A percentile compares a stretch with the other conserved stretches of the same genome.
These are phyloP conservation scores for Tachysurus vachellii DNA, from an alignment of 2,113 vertebrate genomes.

Conservation along the genomic window DNA sequence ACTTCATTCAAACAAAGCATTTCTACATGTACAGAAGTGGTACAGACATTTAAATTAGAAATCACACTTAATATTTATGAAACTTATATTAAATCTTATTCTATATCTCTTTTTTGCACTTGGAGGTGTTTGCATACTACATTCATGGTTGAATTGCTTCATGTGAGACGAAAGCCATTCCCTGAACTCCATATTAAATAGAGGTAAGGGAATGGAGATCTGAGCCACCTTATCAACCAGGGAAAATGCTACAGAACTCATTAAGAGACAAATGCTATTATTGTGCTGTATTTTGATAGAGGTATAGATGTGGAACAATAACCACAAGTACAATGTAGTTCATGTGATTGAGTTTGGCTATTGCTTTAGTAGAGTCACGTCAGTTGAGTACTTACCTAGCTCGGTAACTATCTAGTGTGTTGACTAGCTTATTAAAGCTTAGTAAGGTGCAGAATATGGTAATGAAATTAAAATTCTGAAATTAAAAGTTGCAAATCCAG, in stretches of 20 bases:
- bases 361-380: neutral
- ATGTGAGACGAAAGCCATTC: neutral
- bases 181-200: neutral
- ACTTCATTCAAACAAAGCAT: neutral
- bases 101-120: neutral
- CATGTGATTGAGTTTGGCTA: neutral
- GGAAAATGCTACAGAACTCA: neutral
- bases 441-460: neutral
- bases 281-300: constrained; percentile 38
- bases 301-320: neutral
- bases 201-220: neutral
- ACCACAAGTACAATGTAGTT: neutral
- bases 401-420: neutral
- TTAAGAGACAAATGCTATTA: neutral
- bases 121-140: neutral
- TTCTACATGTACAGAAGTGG: neutral
- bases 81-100: too few species aligned
- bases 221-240: neutral
- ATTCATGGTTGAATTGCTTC: neutral
- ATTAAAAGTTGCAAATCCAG: neutral
- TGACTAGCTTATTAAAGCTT: neutral
- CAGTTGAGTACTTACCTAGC: neutral
- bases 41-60: neutral
- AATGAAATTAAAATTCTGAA: neutral
- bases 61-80: neutral